Evolutionary conservation across 2,113 vertebrate genomes (phyloP).

Genomic region (Periophthalmodon schlosseri): DNA sequence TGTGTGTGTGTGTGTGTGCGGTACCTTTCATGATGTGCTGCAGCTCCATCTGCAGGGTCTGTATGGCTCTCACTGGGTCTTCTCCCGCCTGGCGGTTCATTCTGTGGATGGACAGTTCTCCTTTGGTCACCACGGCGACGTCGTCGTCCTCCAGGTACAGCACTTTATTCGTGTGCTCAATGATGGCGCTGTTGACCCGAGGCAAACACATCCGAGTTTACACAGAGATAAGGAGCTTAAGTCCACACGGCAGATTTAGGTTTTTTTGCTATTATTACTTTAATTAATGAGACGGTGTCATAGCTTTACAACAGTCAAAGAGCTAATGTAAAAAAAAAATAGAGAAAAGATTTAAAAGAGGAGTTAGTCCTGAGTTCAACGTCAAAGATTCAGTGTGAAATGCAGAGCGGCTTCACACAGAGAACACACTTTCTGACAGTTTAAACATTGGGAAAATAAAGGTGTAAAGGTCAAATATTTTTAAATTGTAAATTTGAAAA

Average conservation of each 20-base stretch:
- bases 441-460: too few relatives aligned
- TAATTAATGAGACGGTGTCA: too few relatives aligned
- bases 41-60: constrained; percentile 94
- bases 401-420: too few relatives aligned
- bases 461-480: too few relatives aligned
- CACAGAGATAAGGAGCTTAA: not conserved
- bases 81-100: constrained; percentile 84
- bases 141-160: constrained; percentile 94
- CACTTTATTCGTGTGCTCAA: constrained; percentile 96
- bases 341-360: too few relatives aligned
- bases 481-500: too few relatives aligned
- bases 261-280: not conserved
- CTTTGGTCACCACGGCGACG: constrained; percentile 85
- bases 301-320: too few relatives aligned
- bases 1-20: constrained; percentile 8
- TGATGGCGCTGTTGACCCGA: constrained; percentile 82
- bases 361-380: too few relatives aligned
- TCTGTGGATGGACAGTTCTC: constrained; percentile 92
- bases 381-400: too few relatives aligned
- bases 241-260: not conserved
- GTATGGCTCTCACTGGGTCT: constrained; percentile 87
- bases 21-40: constrained; percentile 98
- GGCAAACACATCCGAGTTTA: not conserved
- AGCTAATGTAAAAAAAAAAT: too few relatives aligned
- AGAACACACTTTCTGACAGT: too few relatives aligned